Evolutionary conservation across 1,140 invertebrate species (phyloP), one percentile per base, ranked within the genome.

Genomic region (Drosophila mauritiana): DNA sequence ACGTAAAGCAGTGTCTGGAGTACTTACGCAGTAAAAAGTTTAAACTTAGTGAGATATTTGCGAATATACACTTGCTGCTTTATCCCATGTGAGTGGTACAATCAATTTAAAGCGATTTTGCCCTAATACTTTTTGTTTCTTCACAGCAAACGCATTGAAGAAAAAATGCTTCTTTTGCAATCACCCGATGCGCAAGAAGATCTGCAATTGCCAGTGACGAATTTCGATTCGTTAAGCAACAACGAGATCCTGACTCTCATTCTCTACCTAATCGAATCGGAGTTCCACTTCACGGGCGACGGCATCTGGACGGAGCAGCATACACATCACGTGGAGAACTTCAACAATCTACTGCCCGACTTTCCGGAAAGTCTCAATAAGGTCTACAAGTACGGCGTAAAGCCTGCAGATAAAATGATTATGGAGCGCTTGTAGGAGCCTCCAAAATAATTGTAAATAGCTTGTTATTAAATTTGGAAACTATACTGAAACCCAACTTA

Each of bases 61-160:
- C 91, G n/a, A 94, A 94, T 63, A 93, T 94, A 46, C 93, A 94
- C 31, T 51, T 94, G 45, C 61, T 94, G 0, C 72, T 95, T 4
- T 95, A 95, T 92, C 93, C 94, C 11, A 91, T 92, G 93, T 94
- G 78, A 78, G 83, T 36, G 11, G 0, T 20, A 7, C 1, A 1
- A 13, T 7, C 2, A 20, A 6, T 17, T 3, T 6, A 13, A 1
- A 52, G 1, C 6, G 13, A 52, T 5, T 20, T 13, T 36, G 0
- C 5, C 0, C 3, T 7, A 20, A 36, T 20, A 12, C 10, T 15
- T 10, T 12, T 11, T 1, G 20, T 45, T 15, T 0, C 4, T 15
- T 27, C 49, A 4, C 39, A 92, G 91, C 15, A 86, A 92, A 59
- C 83, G 90, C 4, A 92, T 92, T 51, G 88, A 91, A 49, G 91